phyloP scores from a whole-genome alignment of 92 coral and sea anemone species.

The Phenganax marumi region DNA sequence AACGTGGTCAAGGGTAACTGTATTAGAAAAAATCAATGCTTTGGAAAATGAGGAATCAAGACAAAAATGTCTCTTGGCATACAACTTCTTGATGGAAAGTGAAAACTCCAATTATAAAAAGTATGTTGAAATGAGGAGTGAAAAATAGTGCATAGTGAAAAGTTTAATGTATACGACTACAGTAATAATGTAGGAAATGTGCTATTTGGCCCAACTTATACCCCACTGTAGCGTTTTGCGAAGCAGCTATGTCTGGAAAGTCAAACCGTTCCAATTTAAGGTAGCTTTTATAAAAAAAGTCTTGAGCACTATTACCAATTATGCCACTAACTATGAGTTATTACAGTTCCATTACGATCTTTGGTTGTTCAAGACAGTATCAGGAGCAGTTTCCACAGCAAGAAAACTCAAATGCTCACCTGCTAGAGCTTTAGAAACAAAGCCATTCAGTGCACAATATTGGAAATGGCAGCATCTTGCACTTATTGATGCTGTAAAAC shows the following conservation, averaged over 20 bases:
- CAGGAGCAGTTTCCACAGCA: slow-evolving; percentile 33
- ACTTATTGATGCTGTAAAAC: slow-evolving; percentile 9
- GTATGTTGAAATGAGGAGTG: not conserved
- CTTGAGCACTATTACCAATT: not conserved
- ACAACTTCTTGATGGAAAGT: slow-evolving; percentile 1
- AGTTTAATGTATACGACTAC: slow-evolving; percentile 32
- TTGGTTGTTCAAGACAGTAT: slow-evolving; percentile 19
- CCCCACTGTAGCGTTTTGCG: slow-evolving; percentile 51
- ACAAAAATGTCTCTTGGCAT: slow-evolving; percentile 11
- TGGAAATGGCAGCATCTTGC: slow-evolving; percentile 28
- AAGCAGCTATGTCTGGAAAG: slow-evolving; percentile 33
- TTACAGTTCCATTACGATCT: slow-evolving; percentile 20
- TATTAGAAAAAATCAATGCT: not conserved
- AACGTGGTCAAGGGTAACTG: not conserved
- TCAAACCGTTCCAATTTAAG: slow-evolving; percentile 26
- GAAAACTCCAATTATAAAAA: not conserved
- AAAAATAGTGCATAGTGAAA: not conserved
- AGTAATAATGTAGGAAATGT: not conserved
- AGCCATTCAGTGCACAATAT: not conserved
- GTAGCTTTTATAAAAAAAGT: slow-evolving; percentile 27
- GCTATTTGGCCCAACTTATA: not conserved
- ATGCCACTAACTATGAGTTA: not conserved
- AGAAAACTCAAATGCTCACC: not conserved
- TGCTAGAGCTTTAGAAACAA: not conserved
- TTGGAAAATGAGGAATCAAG: not conserved